Conservation (phyloP, 2,113 vertebrate species). For the Ariopsis seemanni region DNA sequence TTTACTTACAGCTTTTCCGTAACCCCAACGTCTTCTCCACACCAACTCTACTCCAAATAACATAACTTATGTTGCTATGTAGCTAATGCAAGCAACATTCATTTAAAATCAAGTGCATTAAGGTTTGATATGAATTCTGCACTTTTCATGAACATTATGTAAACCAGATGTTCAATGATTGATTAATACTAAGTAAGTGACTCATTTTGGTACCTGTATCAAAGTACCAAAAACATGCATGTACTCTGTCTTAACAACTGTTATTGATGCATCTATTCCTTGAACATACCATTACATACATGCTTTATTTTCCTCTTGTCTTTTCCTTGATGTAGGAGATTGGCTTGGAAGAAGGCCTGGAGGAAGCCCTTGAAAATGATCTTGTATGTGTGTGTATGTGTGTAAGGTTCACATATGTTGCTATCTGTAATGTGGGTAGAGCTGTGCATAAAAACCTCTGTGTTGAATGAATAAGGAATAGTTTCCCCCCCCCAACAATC, state of each 20-base stretch:
- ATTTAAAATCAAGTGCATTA: neutral
- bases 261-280: neutral
- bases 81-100: neutral
- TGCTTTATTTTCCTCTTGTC: neutral
- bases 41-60: neutral
- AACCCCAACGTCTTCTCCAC: neutral
- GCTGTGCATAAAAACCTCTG: neutral
- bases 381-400: neutral
- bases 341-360: neutral
- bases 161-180: neutral
- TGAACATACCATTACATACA: neutral
- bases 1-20: neutral
- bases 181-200: neutral
- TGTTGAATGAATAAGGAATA: slow-evolving; percentile 6
- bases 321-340: neutral
- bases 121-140: neutral
- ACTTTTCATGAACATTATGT: neutral
- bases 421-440: neutral
- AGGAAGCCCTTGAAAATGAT: neutral
- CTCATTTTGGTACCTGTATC: neutral
- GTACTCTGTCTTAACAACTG: neutral
- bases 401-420: neutral
- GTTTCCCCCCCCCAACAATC: neutral
- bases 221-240: neutral
- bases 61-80: too few species aligned